These are phyloP conservation scores for Pristionchus mayeri DNA, from an alignment of 2,888 invertebrate species.

Conservation along the genomic window DNA sequence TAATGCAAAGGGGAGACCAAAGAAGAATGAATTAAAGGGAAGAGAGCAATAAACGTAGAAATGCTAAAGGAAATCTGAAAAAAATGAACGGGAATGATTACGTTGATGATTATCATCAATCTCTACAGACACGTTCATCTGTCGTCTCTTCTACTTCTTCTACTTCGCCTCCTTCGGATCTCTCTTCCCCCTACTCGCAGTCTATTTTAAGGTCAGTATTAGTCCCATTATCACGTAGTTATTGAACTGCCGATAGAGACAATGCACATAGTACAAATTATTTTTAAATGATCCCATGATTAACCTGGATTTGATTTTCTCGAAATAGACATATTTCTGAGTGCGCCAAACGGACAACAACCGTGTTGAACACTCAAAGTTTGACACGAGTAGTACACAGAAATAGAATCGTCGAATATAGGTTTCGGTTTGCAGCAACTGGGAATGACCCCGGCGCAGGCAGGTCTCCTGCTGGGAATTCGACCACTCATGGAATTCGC, in stretches of 20 bases:
- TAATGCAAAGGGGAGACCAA: neutral
- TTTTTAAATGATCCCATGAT: too few species aligned
- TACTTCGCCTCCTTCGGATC: slow-evolving; percentile 99
- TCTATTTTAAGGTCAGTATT: slow-evolving; percentile 95
- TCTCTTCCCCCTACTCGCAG: slow-evolving; percentile 96
- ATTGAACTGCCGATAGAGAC: too few species aligned
- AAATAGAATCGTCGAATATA: too few species aligned
- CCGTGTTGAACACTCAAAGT: too few species aligned
- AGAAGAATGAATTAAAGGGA: neutral
- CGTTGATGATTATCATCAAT: too few species aligned
- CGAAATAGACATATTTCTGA: too few species aligned
- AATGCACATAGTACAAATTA: neutral
- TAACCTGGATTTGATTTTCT: too few species aligned
- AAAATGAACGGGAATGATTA: too few species aligned
- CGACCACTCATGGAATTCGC: slow-evolving; percentile 97
- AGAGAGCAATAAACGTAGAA: neutral
- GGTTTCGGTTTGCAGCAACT: slow-evolving; percentile 84
- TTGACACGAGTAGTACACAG: too few species aligned
- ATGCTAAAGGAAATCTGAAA: too few species aligned
- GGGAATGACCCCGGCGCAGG: slow-evolving; percentile 96
- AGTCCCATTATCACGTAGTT: too few species aligned
- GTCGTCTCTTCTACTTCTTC: slow-evolving; percentile 98
- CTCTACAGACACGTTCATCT: slow-evolving; percentile 88
- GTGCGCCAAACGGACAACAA: too few species aligned
- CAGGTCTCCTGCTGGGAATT: slow-evolving; percentile 85